phyloP scores from a whole-genome alignment of 2,113 vertebrate species.

The Leucopsar rothschildi region DNA sequence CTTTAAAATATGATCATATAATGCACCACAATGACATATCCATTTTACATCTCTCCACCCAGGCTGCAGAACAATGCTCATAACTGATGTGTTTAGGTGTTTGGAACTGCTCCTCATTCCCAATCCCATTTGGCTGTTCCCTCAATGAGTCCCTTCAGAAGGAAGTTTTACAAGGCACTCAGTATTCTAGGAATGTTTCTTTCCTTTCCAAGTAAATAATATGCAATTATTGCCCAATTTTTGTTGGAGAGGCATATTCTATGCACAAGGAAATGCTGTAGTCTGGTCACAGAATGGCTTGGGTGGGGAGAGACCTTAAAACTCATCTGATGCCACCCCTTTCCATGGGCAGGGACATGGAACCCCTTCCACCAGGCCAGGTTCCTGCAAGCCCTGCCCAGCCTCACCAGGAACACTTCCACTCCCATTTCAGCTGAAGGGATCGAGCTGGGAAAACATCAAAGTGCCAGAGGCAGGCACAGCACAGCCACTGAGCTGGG shows the following conservation, averaged over 20 bases:
- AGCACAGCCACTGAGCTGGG: background rate
- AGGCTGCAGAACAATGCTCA: background rate
- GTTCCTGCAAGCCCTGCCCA: background rate
- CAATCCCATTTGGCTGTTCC: background rate
- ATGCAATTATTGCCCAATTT: background rate
- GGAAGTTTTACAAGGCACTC: background rate
- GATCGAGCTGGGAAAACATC: background rate
- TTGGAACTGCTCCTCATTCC: background rate
- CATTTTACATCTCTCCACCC: background rate
- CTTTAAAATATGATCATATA: conserved; percentile 14
- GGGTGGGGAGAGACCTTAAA: background rate
- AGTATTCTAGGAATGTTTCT: background rate
- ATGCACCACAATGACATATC: background rate
- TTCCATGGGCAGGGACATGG: background rate
- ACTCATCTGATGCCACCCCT: background rate
- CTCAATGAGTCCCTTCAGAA: background rate
- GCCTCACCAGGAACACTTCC: fast-evolving
- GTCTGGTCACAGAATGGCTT: background rate
- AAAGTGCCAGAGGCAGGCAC: no score
- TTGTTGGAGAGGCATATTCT: fast-evolving
- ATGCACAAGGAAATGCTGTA: background rate
- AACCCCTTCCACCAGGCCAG: background rate
- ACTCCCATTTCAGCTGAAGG: background rate
- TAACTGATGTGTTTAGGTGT: background rate
- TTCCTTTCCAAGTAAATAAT: background rate